These are phyloP conservation scores for Leptinotarsa rubiginosa DNA, from an alignment of 2,888 invertebrate species.

Conservation along the genomic window DNA sequence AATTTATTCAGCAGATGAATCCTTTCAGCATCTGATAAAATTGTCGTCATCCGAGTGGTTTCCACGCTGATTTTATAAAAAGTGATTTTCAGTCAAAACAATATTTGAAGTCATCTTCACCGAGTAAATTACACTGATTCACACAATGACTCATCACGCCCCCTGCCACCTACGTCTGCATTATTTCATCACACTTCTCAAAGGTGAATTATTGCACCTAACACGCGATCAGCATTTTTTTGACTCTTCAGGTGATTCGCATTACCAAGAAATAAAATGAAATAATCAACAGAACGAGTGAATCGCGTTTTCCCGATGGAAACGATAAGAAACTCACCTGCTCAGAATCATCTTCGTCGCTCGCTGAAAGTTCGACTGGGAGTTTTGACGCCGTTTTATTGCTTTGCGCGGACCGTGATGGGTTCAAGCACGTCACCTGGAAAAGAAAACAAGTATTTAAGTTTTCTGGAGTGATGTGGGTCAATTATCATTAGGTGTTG, in stretches of 20 bases:
- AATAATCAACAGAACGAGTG: conserved; percentile 46
- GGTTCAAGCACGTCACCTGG: conserved; percentile 54
- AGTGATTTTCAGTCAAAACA: too few relatives aligned
- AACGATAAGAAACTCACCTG: conserved; percentile 51
- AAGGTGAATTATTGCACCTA: background rate
- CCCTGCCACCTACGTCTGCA: background rate
- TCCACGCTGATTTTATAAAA: too few relatives aligned
- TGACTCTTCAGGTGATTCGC: background rate
- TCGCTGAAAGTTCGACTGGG: conserved; percentile 48
- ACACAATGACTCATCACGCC: background rate
- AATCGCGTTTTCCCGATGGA: conserved; percentile 51
- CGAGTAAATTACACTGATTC: background rate
- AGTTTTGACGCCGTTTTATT: conserved; percentile 56
- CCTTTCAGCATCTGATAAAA: too few relatives aligned
- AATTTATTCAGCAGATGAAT: too few relatives aligned
- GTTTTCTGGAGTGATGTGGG: background rate
- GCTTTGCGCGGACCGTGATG: conserved; percentile 52
- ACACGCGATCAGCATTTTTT: conserved; percentile 4
- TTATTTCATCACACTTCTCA: background rate
- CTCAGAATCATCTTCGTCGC: conserved; percentile 56
- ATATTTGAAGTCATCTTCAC: background rate
- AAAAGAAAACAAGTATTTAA: conserved; percentile 43
- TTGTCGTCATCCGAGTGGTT: too few relatives aligned
- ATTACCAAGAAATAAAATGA: conserved; percentile 30
- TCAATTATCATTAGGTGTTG: too few relatives aligned